Percentiles rank a stretch among this genome's conserved stretches.
Evolutionary conservation across 2,888 invertebrate species (phyloP).

Genomic region (Ennomos erosarius): DNA sequence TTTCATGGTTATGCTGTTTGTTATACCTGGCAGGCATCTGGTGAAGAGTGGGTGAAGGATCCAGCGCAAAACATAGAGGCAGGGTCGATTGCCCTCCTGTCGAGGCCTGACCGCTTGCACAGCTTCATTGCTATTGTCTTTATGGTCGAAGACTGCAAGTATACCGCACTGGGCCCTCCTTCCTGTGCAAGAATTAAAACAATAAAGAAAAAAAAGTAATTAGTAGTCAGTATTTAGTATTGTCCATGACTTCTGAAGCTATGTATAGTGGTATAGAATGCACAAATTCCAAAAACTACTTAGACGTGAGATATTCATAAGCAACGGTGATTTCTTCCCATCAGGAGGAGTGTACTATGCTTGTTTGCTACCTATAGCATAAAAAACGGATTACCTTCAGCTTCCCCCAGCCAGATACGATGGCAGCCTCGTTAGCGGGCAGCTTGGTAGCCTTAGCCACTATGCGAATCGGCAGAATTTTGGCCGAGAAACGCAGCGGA

Average conservation of each 20-base stretch:
- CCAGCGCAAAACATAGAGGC: slow-evolving; percentile 84
- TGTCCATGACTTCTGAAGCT: too few relatives aligned
- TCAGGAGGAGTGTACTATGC: too few relatives aligned
- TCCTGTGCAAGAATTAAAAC: slow-evolving; percentile 68
- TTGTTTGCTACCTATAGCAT: too few relatives aligned
- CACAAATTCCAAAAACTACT: too few relatives aligned
- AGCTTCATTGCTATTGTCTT: slow-evolving; percentile 77
- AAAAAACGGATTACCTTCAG: slow-evolving; percentile 58
- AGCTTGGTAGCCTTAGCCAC: slow-evolving; percentile 58
- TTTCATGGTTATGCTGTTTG: not conserved
- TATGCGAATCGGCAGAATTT: slow-evolving; percentile 69
- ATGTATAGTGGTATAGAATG: too few relatives aligned
- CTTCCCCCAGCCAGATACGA: slow-evolving; percentile 81
- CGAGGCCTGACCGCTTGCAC: slow-evolving; percentile 71
- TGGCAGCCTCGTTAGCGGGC: slow-evolving; percentile 61
- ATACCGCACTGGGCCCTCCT: slow-evolving; percentile 70
- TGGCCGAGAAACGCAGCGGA: slow-evolving; percentile 67
- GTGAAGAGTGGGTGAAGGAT: slow-evolving; percentile 71
- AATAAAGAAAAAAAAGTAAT: too few relatives aligned
- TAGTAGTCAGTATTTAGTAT: too few relatives aligned
- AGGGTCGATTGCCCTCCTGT: slow-evolving; percentile 72
- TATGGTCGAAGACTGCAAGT: slow-evolving; percentile 72
- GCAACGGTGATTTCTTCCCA: too few relatives aligned
- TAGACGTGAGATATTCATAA: too few relatives aligned
- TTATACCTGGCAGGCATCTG: slow-evolving; percentile 83